Evolutionary conservation across 2,888 invertebrate genomes (phyloP).

Genomic region (Endotricha flammealis): DNA sequence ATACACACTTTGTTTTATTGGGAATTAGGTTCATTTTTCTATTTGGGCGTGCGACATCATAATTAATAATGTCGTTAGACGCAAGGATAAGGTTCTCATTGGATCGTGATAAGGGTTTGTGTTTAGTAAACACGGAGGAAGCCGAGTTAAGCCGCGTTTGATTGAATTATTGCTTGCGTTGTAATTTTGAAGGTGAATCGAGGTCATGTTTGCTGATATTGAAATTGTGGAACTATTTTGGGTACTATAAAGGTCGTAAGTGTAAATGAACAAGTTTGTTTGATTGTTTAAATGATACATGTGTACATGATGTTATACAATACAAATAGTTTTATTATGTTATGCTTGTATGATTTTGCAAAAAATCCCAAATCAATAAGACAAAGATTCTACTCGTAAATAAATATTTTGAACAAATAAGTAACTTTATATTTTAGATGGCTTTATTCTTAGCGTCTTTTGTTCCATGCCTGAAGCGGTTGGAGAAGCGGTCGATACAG

Average conservation of each 20-base stretch:
- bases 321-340: conserved; percentile 16
- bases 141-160: conserved; percentile 60
- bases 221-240: too few species aligned
- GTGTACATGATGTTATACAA: too few species aligned
- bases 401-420: too few species aligned
- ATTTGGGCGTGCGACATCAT: conserved; percentile 16
- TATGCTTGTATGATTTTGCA: neutral
- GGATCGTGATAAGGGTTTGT: conserved; percentile 43
- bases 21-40: conserved; percentile 19
- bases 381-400: too few species aligned
- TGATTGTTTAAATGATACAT: too few species aligned
- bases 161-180: conserved; percentile 71
- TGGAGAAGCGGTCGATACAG: too few species aligned
- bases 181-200: conserved; percentile 46
- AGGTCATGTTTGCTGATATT: conserved; percentile 55
- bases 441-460: too few species aligned
- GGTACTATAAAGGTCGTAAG: too few species aligned
- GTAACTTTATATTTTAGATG: too few species aligned
- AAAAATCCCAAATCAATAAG: neutral
- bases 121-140: conserved; percentile 64
- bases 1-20: conserved; percentile 18
- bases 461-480: too few species aligned
- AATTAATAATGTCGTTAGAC: conserved; percentile 28
- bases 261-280: too few species aligned
- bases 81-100: conserved; percentile 39